Evolutionary conservation across 2,797 vertebrate genomes (phyloP), one percentile per base, ranked within the genome.

Genomic region (Epinephelus malabaricus): DNA sequence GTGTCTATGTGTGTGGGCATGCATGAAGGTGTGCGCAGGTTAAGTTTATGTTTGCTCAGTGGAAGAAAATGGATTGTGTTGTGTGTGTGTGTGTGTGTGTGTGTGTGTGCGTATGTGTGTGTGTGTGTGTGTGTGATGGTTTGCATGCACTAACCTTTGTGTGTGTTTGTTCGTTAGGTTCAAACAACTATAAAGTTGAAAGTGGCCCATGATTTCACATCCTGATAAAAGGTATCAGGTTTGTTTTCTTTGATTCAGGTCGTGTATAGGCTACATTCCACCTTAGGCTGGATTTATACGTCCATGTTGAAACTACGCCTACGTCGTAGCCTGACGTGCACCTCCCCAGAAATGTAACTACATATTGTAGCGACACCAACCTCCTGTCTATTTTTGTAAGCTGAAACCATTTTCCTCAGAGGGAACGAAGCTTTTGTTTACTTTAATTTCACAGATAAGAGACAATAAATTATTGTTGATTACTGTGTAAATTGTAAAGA

Each of bases 151-250:
- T 76, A 34, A 62, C 61, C 21, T 85, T 60, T 83, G 66, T 78
- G 49, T 66, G 53, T 66, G 62, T 80, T 67, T 62, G 64, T 62
- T 54, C 58, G 15, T 30, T 12, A 23, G 56, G 68, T 84, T 85
- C 85, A 73, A 85, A 85, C 58, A 49, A 69, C 56, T 65, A 56
- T 87, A 76, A 85, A 86, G 85, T 69, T 56, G 54, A 85, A 83
- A 79, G 61, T 78, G 67, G 61, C 30, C 68, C 60, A 58, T 69
- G 83, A 75, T 85, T 79, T 88, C 69, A 78, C n/a, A n/a, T 60
- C 40, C 73, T 76, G 81, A 83, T 88, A 74, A 82, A 86, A 84
- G 50, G 76, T 76, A 72, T 89, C 70, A 47, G 67, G 83, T 91
- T 91, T 82, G 68, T 77, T 86, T 84, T 75, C 74, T 85, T 80